Conservation (phyloP, 2,888 invertebrate genomes). For the Macaria liturata region DNA sequence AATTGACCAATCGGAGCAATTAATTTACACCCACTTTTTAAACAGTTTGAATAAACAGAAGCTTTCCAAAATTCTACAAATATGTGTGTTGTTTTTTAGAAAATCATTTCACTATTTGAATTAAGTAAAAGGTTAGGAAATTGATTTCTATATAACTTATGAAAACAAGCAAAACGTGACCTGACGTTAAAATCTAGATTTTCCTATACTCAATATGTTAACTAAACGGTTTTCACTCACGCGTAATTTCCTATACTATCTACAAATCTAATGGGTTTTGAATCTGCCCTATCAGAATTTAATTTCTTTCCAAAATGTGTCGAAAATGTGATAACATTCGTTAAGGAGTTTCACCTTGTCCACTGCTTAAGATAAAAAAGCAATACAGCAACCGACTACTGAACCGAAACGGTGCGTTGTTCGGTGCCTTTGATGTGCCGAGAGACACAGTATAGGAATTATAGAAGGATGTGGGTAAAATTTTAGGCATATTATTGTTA, state of each 20-base stretch:
- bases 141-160: too few relatives aligned
- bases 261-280: too few relatives aligned
- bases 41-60: background rate
- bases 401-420: conserved; percentile 52
- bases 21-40: conserved; percentile 22
- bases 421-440: conserved; percentile 60
- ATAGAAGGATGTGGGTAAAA: too few relatives aligned
- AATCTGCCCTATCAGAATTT: too few relatives aligned
- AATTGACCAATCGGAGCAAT: conserved; percentile 23
- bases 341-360: conserved; percentile 36
- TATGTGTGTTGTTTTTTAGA: background rate
- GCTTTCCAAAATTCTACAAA: background rate
- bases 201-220: too few relatives aligned
- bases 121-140: too few relatives aligned
- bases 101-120: background rate
- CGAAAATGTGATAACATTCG: conserved; percentile 31
- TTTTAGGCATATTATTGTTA: too few relatives aligned
- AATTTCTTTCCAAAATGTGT: conserved; percentile 10
- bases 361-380: conserved; percentile 65
- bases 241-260: too few relatives aligned
- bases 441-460: conserved; percentile 31
- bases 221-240: too few relatives aligned
- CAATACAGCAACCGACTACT: conserved; percentile 67
- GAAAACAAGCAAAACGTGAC: too few relatives aligned
- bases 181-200: too few relatives aligned